Evolutionary conservation across 2,797 vertebrate genomes (phyloP), one percentile per base, ranked within the genome.

Genomic region (Dendrocincla tyrannina): DNA sequence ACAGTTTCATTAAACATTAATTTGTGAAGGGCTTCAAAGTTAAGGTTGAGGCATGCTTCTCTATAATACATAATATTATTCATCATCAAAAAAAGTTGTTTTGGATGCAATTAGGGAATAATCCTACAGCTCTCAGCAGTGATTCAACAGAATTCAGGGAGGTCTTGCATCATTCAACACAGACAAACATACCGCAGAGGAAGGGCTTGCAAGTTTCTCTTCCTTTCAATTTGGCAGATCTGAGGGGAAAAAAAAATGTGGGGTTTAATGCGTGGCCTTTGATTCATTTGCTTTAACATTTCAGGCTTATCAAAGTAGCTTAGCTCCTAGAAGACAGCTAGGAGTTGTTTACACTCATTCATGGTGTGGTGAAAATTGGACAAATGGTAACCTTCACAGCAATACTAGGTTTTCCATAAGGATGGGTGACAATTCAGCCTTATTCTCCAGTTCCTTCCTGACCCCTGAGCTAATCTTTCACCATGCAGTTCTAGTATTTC

Each of bases 1-100:
- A 91, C 7, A 10, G 82, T 93, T 95, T 94, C 88, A 96, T 96
- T 92, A 97, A 96, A 87, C 79, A 96, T 93, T 97, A 83, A 96
- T 94, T 92, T 91, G 63, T 46, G 56, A 95, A 84, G 84, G 5
- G 16, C 81, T 95, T 93, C 77, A 72, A 95, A 96, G 88, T 72
- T 90, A 72, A 89, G 88, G 85, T 25, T 85, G 60, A 88, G 70
- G 42, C 46, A 3, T 30, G 42, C 87, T 85, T 87, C 41, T 87
- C 55, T 66, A 47, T 84, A 89, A 85, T 55, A 55, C 52, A 50
- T 76, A 84, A 64, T 62, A 44, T 72, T 96, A 92, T 81, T 85
- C 84, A 88, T 85, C 39, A 80, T 44, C 78, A 77, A 70, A 96
- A 88, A 89, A 92, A 92, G 52, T 89, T 85, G 78, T 11, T 93